Evolutionary conservation across 2,888 invertebrate genomes (phyloP), one percentile per base, ranked within the genome.

Genomic region (Chironomus riparius): DNA sequence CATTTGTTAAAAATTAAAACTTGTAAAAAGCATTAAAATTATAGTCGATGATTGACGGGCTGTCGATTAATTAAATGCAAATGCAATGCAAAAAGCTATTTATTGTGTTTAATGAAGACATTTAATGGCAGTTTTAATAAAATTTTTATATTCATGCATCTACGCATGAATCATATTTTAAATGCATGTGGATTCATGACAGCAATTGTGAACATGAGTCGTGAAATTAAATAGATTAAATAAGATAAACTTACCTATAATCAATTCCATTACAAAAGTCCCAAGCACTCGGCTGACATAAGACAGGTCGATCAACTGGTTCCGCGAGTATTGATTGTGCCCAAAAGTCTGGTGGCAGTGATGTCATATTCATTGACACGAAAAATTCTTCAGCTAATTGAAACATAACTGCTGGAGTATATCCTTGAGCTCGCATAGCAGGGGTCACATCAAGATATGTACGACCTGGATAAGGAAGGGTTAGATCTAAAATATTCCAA

Each of bases 241-340:
- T 38, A 1, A 10, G 38, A 38, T 38, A 2, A 38, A 10, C 18
- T 78, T 82, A 93, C 94, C 94, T 88, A 81, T 91, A 96, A 81
- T 97, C 96, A 78, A 92, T 88, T 74, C 91, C 87, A 80, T 95
- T 94, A 82, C 95, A 96, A 83, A 96, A 96, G 84, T 96, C 95
- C 93, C 96, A 96, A 0, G 96, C 95, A 0, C 95, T 94, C 0
- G 96, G 94, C 80, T 95, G 94, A 82, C 97, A 97, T 74, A 94
- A 88, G 0, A 93, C 87, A 12, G 90, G 89, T 10, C 92, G 85
- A 80, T 93, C 92, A 24, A 50, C 61, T 0, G 93, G 93, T 82
- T 95, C 92, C 79, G 92, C 90, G 62, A 97, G 85, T 47, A 97
- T 87, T 4, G 96, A 96, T 78, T 92, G 89, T 0, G 89, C 88